phyloP scores from a whole-genome alignment of 2,113 vertebrate species.

The Dunckerocampus dactyliophorus region DNA sequence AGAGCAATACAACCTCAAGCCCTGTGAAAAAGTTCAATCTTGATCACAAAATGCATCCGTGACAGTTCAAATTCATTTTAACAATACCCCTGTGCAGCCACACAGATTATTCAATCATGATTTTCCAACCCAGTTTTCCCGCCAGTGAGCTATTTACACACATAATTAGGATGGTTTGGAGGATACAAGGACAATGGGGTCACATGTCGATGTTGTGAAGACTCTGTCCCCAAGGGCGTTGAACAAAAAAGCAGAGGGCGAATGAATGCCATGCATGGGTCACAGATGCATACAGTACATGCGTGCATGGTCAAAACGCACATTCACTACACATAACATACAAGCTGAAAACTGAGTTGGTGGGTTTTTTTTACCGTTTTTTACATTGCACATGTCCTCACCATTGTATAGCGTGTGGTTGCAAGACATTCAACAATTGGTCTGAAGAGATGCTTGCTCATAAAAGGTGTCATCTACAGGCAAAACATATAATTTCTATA shows the following conservation, averaged over 20 bases:
- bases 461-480: neutral
- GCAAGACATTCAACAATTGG: too few relatives aligned
- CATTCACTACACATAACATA: neutral
- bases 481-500: slow-evolving; percentile 35
- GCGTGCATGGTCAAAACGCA: neutral
- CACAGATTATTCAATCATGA: too few relatives aligned
- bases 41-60: too few relatives aligned
- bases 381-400: slow-evolving; percentile 34
- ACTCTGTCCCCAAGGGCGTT: slow-evolving; percentile 2
- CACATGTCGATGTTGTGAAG: slow-evolving; percentile 26
- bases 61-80: too few relatives aligned
- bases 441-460: slow-evolving; percentile 7
- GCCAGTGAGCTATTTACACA: too few relatives aligned
- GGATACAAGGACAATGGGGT: slow-evolving; percentile 24
- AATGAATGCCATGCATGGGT: neutral
- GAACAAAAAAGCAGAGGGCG: slow-evolving; percentile 26
- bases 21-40: too few relatives aligned
- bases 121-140: too few relatives aligned
- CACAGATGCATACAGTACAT: neutral
- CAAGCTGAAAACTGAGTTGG: neutral
- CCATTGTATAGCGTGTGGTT: neutral
- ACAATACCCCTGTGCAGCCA: too few relatives aligned
- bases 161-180: neutral
- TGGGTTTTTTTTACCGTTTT: slow-evolving; percentile 35
- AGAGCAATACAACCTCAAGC: too few relatives aligned